Base-by-base conservation (phyloP, 2,888 invertebrate species). In the Macropis europaea region DNA sequence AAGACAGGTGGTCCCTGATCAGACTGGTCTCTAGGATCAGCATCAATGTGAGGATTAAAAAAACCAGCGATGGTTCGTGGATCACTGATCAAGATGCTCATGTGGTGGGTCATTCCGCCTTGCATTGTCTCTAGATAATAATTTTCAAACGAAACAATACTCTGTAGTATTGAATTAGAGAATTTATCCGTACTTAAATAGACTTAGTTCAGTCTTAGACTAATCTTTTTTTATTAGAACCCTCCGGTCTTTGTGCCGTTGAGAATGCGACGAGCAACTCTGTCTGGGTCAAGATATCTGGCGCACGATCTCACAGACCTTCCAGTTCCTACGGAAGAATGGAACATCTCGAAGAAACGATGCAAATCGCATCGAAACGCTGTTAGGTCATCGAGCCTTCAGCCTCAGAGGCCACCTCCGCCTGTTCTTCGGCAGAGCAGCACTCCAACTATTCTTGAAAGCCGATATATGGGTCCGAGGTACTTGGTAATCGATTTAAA, bases 261-360 rank as follows among this genome's bases (percentile, higher is more conserved):
- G 38, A 90, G 91, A 59, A 90, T 91, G 69, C 90, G 92, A 24
- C 90, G 91, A 45, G 90, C 91, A 40, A 90, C 91, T 3, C 91
- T 92, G 56, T 90, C 89, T 38, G 92, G 92, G 1, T 92, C 92
- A 0, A 90, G 92, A 24, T 93, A 93, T 84, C 90, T 93, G 80
- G 92, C 93, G 26, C 93, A 93, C 81, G 93, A 93, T 82, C 90
- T 93, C n/a, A 92, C 92, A 73, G 94, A 93, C 81, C 90, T 93
- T 36, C 92, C 92, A n/a, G 87, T 93, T 67, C 92, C 91, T 71
- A 93, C 90, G 17, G 93, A 93, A 79, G 93, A 93, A 83, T 93
- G 92, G 79, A 91, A 91, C 62, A 89, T 89, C 9, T 89, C 89
- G n/a, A 78, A 76, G 19, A 82, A 82, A 68, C 72, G 78, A 40